phyloP scores from a whole-genome alignment of 2,797 vertebrate genomes.

The Salarias fasciatus region DNA sequence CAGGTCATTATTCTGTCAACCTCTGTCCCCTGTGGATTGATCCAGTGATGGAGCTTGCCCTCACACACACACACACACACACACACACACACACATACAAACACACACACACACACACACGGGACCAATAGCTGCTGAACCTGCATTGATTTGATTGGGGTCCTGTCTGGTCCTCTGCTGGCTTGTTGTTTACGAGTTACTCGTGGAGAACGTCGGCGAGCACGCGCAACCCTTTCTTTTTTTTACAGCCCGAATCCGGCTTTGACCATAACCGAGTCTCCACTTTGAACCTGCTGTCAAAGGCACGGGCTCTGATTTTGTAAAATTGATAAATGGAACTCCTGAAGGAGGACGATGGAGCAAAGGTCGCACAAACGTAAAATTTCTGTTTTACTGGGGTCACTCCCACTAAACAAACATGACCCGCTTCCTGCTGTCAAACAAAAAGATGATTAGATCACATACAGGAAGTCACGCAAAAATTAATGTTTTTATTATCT shows the following conservation, averaged over 20 bases:
- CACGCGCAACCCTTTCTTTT: slow-evolving; percentile 6
- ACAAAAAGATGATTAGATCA: background rate
- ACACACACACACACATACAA: slow-evolving; percentile 11
- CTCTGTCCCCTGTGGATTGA: slow-evolving; percentile 53
- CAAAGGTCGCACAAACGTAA: slow-evolving; percentile 15
- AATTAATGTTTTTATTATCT: no score
- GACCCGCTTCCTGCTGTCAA: slow-evolving; percentile 2
- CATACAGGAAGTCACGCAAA: no score
- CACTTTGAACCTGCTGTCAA: slow-evolving; percentile 22
- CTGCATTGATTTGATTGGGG: slow-evolving; percentile 64
- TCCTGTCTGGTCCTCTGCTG: slow-evolving; percentile 55
- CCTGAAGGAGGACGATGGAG: slow-evolving; percentile 10
- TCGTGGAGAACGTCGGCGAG: slow-evolving; percentile 13
- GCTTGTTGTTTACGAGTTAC: slow-evolving; percentile 61
- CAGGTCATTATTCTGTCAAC: slow-evolving; percentile 66
- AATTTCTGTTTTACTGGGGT: slow-evolving; percentile 28
- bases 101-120: slow-evolving; percentile 22
- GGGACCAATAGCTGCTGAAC: slow-evolving; percentile 43
- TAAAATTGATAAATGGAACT: slow-evolving; percentile 14
- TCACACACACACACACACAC: slow-evolving; percentile 6
- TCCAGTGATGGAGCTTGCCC: slow-evolving; percentile 24
- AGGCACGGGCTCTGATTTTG: slow-evolving; percentile 18
- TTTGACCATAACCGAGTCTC: slow-evolving; percentile 40
- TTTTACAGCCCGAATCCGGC: slow-evolving; percentile 44
- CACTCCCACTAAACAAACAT: background rate